These are phyloP conservation scores for Agriopis aurantiaria DNA, from an alignment of 2,888 invertebrate species.

Conservation along the genomic window DNA sequence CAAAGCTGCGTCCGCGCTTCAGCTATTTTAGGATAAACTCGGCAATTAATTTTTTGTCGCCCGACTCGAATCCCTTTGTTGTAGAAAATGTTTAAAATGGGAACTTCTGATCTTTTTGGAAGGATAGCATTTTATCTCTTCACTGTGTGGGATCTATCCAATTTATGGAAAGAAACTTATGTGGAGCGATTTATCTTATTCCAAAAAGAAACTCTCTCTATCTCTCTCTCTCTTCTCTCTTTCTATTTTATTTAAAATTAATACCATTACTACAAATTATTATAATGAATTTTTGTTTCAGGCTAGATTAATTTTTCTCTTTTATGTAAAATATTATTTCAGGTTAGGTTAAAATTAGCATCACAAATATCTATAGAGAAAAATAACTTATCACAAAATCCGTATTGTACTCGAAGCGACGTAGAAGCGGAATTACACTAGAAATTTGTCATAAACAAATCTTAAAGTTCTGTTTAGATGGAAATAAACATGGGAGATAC, in stretches of 20 bases:
- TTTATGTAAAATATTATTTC: too few relatives aligned
- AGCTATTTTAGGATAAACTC: slow-evolving; percentile 70
- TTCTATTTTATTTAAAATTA: too few relatives aligned
- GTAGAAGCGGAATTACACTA: too few relatives aligned
- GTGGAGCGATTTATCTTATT: slow-evolving; percentile 22
- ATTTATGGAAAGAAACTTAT: slow-evolving; percentile 8
- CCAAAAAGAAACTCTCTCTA: not conserved
- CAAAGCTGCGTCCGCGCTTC: slow-evolving; percentile 67
- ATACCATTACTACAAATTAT: too few relatives aligned
- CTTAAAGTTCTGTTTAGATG: not conserved
- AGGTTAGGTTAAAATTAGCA: too few relatives aligned
- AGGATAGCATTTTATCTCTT: slow-evolving; percentile 33
- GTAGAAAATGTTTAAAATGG: slow-evolving; percentile 52
- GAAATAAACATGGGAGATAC: not conserved
- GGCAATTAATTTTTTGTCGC: slow-evolving; percentile 80
- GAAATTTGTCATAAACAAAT: too few relatives aligned
- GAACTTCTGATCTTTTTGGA: slow-evolving; percentile 39
- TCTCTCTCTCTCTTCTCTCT: too few relatives aligned
- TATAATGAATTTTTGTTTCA: too few relatives aligned
- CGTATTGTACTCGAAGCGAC: too few relatives aligned
- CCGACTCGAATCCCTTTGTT: slow-evolving; percentile 64
- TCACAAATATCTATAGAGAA: too few relatives aligned
- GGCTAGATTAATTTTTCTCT: too few relatives aligned
- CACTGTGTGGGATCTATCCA: slow-evolving; percentile 18
- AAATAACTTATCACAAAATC: too few relatives aligned